These are phyloP conservation scores for Ptiloglossa arizonensis DNA, from an alignment of 1,140 invertebrate genomes.

Conservation along the genomic window DNA sequence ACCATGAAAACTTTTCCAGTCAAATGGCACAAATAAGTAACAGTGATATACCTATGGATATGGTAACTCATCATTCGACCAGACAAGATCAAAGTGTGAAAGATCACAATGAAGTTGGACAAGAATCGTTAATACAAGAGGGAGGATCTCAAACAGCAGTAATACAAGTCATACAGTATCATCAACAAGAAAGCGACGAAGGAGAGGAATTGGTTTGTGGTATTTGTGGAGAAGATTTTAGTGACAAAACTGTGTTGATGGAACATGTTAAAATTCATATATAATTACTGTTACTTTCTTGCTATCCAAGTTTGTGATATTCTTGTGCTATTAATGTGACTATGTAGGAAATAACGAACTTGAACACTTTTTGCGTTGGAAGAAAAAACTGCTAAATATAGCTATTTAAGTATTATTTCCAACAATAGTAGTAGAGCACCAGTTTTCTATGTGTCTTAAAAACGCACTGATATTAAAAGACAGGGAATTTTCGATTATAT, in stretches of 20 bases:
- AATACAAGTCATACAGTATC: slow-evolving; percentile 64
- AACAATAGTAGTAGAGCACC: slow-evolving; percentile 26
- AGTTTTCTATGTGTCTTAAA: slow-evolving; percentile 39
- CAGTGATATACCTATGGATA: slow-evolving; percentile 56
- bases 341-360: slow-evolving; percentile 33
- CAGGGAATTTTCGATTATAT: slow-evolving; percentile 33
- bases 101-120: slow-evolving; percentile 46
- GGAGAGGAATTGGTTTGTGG: slow-evolving; percentile 72
- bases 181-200: slow-evolving; percentile 61
- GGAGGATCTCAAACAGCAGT: slow-evolving; percentile 49
- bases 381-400: slow-evolving; percentile 19
- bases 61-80: slow-evolving; percentile 48
- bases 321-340: slow-evolving; percentile 39
- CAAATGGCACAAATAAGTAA: slow-evolving; percentile 67
- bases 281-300: slow-evolving; percentile 65
- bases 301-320: slow-evolving; percentile 59
- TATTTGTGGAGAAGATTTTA: slow-evolving; percentile 78
- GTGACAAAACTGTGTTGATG: slow-evolving; percentile 75
- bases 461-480: slow-evolving; percentile 41
- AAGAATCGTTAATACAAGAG: slow-evolving; percentile 59
- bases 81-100: slow-evolving; percentile 46
- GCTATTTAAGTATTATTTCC: slow-evolving; percentile 25
- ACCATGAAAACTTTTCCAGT: slow-evolving; percentile 72
- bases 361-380: slow-evolving; percentile 1
- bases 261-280: slow-evolving; percentile 80